Conservation (phyloP, 92 coral and sea anemone species). For the Parazoanthus atlanticus region DNA sequence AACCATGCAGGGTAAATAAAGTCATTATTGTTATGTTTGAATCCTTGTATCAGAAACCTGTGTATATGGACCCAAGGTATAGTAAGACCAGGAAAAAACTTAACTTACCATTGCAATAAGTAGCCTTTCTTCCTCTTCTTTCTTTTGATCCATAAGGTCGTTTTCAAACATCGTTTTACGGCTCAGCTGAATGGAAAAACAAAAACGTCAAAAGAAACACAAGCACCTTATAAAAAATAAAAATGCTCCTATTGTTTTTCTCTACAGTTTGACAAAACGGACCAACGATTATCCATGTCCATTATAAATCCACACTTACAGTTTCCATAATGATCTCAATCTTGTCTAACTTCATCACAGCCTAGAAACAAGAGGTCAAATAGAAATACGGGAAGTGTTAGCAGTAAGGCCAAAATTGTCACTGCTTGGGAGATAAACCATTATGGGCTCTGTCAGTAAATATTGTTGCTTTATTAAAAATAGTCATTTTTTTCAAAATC, state of each 20-base stretch:
- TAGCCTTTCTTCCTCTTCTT: conserved; percentile 91
- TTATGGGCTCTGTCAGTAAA: background rate
- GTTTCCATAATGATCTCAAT: conserved; percentile 87
- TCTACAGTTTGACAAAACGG: background rate
- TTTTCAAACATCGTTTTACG: conserved; percentile 89
- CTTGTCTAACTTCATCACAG: conserved; percentile 96
- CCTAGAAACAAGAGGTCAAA: conserved; percentile 51
- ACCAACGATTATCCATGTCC: background rate
- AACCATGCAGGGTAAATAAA: too few relatives aligned
- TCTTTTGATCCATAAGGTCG: conserved; percentile 90
- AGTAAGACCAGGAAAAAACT: background rate
- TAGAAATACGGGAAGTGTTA: background rate
- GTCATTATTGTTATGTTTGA: too few relatives aligned
- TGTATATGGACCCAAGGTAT: background rate
- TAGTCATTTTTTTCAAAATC: too few relatives aligned
- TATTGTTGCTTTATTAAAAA: too few relatives aligned
- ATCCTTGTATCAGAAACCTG: background rate
- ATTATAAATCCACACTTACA: conserved; percentile 47
- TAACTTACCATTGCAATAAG: conserved; percentile 71
- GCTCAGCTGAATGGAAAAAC: conserved; percentile 50
- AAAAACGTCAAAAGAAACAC: background rate
- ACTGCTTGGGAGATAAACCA: too few relatives aligned
- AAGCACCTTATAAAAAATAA: background rate
- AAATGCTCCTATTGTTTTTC: background rate
- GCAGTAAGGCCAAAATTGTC: too few relatives aligned